Evolutionary conservation across 1,140 invertebrate species (phyloP).

Genomic region (Zaprionus kolodkinae): DNA sequence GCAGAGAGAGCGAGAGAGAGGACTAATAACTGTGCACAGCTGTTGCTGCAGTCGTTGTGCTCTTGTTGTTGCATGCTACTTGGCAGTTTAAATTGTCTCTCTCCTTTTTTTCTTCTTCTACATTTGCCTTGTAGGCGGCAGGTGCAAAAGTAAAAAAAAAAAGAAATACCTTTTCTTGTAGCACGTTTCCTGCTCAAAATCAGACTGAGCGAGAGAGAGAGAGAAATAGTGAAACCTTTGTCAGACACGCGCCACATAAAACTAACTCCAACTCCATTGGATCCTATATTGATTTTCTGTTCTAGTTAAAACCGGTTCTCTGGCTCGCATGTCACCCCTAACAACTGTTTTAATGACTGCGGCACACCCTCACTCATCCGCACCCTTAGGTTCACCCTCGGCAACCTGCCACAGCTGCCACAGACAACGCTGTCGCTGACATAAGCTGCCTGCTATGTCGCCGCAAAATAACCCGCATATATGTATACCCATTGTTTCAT

Average conservation of each 20-base stretch:
- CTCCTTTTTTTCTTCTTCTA: slow-evolving; percentile 35
- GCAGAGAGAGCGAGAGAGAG: too few relatives aligned
- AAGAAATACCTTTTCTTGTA: slow-evolving; percentile 30
- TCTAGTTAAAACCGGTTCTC: slow-evolving; percentile 65
- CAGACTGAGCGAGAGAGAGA: not conserved
- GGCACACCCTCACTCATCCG: slow-evolving; percentile 18
- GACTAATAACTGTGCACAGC: slow-evolving; percentile 70
- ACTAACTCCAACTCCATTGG: slow-evolving; percentile 41
- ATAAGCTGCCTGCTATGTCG: slow-evolving; percentile 32
- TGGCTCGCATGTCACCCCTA: slow-evolving; percentile 53
- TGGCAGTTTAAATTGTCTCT: slow-evolving; percentile 27
- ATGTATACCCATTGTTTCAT: not conserved
- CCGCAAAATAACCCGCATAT: not conserved
- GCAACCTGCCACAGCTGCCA: slow-evolving; percentile 11
- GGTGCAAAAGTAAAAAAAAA: slow-evolving; percentile 60
- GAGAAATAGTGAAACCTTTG: slow-evolving; percentile 28
- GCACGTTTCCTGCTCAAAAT: slow-evolving; percentile 64
- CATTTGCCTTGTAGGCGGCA: slow-evolving; percentile 70
- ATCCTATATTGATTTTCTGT: slow-evolving; percentile 15
- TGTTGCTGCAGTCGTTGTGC: slow-evolving; percentile 45
- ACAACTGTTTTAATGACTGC: slow-evolving; percentile 10
- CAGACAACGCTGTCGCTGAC: not conserved
- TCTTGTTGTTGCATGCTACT: slow-evolving; percentile 32
- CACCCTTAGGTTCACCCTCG: slow-evolving; percentile 31
- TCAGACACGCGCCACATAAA: slow-evolving; percentile 35